Percentiles rank a stretch among this genome's conserved stretches.
Evolutionary conservation across 2,888 invertebrate genomes (phyloP).

Genomic region (Miltochrista miniata): DNA sequence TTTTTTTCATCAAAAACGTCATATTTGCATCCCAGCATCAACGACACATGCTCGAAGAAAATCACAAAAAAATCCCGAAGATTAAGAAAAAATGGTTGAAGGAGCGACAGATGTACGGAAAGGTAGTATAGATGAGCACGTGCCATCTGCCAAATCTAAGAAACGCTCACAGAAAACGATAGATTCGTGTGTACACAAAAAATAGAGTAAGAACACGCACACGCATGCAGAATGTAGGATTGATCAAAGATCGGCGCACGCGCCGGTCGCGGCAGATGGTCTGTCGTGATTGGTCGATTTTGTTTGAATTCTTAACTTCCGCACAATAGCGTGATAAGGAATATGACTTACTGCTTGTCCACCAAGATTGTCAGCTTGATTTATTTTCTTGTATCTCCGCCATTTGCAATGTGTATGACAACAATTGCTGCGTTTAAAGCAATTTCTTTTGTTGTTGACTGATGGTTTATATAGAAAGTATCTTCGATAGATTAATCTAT

Average conservation of each 20-base stretch:
- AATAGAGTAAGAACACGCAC: slow-evolving; percentile 50
- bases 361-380: slow-evolving; percentile 49
- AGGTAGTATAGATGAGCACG: slow-evolving; percentile 73
- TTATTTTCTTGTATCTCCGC: slow-evolving; percentile 47
- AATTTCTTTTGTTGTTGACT: slow-evolving; percentile 41
- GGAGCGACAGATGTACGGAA: slow-evolving; percentile 78
- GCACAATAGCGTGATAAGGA: slow-evolving; percentile 74
- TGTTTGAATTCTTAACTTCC: slow-evolving; percentile 75
- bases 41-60: slow-evolving; percentile 65
- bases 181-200: slow-evolving; percentile 50
- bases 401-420: slow-evolving; percentile 45
- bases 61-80: slow-evolving; percentile 53
- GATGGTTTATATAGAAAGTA: slow-evolving; percentile 49
- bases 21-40: slow-evolving; percentile 72
- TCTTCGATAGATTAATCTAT: slow-evolving; percentile 44
- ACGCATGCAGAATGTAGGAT: slow-evolving; percentile 52
- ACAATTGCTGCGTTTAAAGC: slow-evolving; percentile 41
- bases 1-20: slow-evolving; percentile 60
- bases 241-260: slow-evolving; percentile 74
- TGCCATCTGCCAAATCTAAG: slow-evolving; percentile 83
- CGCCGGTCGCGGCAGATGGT: slow-evolving; percentile 73
- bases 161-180: slow-evolving; percentile 65
- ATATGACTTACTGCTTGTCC: slow-evolving; percentile 56
- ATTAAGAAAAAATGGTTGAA: slow-evolving; percentile 59
- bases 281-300: slow-evolving; percentile 67